Evolutionary conservation across 2,888 invertebrate species (phyloP), one percentile per base, ranked within the genome.

Genomic region (Drosophila infuscata): DNA sequence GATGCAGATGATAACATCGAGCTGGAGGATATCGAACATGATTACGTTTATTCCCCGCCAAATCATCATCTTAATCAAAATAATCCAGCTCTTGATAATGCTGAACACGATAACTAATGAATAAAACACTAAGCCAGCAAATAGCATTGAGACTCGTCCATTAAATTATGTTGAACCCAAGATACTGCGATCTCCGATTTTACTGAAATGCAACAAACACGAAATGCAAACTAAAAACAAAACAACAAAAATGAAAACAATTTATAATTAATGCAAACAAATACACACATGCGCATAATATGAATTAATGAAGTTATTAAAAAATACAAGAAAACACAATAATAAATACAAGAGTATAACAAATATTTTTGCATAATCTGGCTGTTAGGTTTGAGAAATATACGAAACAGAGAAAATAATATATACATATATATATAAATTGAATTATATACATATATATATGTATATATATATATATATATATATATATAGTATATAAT

Each of bases 341-440:
- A 79, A 76, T 69, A 76, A 81, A 80, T 63, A 73, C 67, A 81
- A 73, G 67, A 75, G 58, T 63, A 69, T 58, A 66, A 70, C 25
- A 62, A 79, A 79, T 84, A 87, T 80, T 87, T 87, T 87, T 89
- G 85, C 89, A 87, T 74, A 76, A 81, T 76, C 85, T 89, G 89
- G 85, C 85, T 85, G 85, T 85, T 84, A 89, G 88, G 82, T 82
- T 85, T 85, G 89, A 84, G 65, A 69, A 66, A 69, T 78, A 53
- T 81, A 66, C 33, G 62, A 77, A 71, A 66, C 25, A 35, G 56
- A 49, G 43, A 71, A 67, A 52, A 66, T 29, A 49, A 58, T 48
- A 51, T 48, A 62, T 12, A 38, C 25, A 64, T 30, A 36, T 51
- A 59, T 48, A 48, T 32, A 54, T 20, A 56, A 51, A 79, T 57